Evolutionary conservation across 2,113 vertebrate species (phyloP).

Genomic region (Piliocolobus tephrosceles): DNA sequence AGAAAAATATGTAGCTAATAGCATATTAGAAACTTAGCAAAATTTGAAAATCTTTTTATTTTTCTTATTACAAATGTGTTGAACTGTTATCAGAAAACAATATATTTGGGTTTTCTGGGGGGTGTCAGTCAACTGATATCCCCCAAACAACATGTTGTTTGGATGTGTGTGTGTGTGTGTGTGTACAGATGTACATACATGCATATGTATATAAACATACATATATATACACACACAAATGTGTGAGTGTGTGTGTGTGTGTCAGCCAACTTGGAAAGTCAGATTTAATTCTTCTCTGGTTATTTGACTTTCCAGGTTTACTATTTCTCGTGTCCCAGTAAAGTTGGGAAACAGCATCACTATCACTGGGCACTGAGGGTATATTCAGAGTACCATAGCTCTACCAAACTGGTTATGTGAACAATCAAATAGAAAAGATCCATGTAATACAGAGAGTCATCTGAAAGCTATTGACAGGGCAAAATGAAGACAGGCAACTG

Average conservation of each 20-base stretch:
- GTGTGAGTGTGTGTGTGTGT: too few relatives aligned
- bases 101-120: not conserved
- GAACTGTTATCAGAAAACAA: not conserved
- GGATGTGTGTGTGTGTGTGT: too few relatives aligned
- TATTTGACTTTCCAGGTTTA: not conserved
- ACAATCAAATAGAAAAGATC: conserved; percentile 32
- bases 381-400: not conserved
- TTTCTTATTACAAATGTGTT: not conserved
- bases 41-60: not conserved
- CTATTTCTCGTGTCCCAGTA: not conserved
- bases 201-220: too few relatives aligned
- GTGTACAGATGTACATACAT: too few relatives aligned
- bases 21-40: not conserved
- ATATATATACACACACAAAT: too few relatives aligned
- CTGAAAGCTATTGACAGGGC: conserved; percentile 38
- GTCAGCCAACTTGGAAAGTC: not conserved
- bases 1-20: not conserved
- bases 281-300: not conserved
- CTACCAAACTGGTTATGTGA: not conserved
- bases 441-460: not conserved
- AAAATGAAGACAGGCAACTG: conserved; percentile 29
- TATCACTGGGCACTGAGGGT: not conserved
- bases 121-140: not conserved
- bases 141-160: too few relatives aligned
- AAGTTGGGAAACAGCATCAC: not conserved